A percentile compares a stretch with the other conserved stretches of the same genome.
These are phyloP conservation scores for Dryoscopus gambensis DNA, from an alignment of 2,113 vertebrate species.

Conservation along the genomic window DNA sequence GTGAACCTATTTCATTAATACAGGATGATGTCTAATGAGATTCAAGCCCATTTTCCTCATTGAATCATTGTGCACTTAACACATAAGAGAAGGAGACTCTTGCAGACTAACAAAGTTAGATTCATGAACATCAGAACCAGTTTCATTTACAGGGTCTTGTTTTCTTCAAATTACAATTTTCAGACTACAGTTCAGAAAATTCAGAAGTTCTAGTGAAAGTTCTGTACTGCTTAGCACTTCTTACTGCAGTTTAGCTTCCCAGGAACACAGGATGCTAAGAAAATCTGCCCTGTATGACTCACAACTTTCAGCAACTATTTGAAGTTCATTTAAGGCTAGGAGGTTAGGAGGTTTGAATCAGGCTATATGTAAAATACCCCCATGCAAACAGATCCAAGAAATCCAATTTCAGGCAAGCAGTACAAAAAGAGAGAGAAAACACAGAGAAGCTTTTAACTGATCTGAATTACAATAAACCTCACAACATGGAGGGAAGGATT, in stretches of 20 bases:
- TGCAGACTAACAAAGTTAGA: background rate
- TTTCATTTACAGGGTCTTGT: background rate
- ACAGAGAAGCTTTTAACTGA: background rate
- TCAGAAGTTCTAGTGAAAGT: background rate
- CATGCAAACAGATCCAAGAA: background rate
- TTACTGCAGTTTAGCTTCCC: background rate
- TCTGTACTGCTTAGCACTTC: background rate
- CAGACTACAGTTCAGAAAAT: background rate
- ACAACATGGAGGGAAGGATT: background rate
- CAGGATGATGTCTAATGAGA: background rate
- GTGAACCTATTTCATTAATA: slow-evolving; percentile 48
- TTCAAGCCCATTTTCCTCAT: background rate
- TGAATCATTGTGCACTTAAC: background rate
- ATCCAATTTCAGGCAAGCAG: background rate
- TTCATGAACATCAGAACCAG: background rate
- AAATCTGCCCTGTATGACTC: background rate
- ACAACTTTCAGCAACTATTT: background rate
- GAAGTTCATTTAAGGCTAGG: background rate
- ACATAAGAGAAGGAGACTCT: background rate
- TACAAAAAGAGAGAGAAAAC: background rate
- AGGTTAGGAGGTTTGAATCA: background rate
- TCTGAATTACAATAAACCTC: background rate
- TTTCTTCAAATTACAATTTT: background rate
- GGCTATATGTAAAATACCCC: background rate
- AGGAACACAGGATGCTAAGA: background rate